Evolutionary conservation across 2,888 invertebrate species (phyloP).

Genomic region (Drosophila percnosoma): DNA sequence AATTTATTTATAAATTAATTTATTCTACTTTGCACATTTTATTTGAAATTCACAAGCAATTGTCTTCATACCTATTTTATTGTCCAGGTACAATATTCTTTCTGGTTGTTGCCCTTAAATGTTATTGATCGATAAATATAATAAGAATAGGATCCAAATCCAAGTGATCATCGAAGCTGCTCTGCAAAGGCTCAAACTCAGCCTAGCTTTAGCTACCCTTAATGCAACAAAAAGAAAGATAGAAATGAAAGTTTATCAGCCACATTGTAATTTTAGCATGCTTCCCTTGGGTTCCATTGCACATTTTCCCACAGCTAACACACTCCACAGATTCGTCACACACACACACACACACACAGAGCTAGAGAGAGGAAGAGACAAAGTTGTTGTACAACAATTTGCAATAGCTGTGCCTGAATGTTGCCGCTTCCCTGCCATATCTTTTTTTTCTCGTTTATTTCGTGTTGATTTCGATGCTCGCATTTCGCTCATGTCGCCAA

Average conservation of each 20-base stretch:
- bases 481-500: slow-evolving; percentile 67
- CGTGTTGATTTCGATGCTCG: slow-evolving; percentile 51
- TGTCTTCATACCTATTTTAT: too few relatives aligned
- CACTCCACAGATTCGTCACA: slow-evolving; percentile 30
- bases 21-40: too few relatives aligned
- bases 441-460: slow-evolving; percentile 37
- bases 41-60: too few relatives aligned
- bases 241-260: slow-evolving; percentile 13
- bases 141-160: not conserved
- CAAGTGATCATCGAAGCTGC: not conserved
- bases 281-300: slow-evolving; percentile 53
- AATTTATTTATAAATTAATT: too few relatives aligned
- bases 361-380: not conserved
- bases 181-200: not conserved
- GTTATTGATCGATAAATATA: not conserved
- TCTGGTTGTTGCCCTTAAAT: too few relatives aligned
- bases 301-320: slow-evolving; percentile 46
- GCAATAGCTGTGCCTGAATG: slow-evolving; percentile 39
- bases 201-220: not conserved
- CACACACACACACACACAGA: slow-evolving; percentile 5
- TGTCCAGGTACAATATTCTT: too few relatives aligned
- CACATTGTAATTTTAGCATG: slow-evolving; percentile 39
- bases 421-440: slow-evolving; percentile 15
- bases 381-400: slow-evolving; percentile 8
- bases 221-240: not conserved